Percentiles rank a stretch among this genome's conserved stretches.
Evolutionary conservation across 2,113 vertebrate species (phyloP).

Genomic region (Nerophis lumbriciformis): DNA sequence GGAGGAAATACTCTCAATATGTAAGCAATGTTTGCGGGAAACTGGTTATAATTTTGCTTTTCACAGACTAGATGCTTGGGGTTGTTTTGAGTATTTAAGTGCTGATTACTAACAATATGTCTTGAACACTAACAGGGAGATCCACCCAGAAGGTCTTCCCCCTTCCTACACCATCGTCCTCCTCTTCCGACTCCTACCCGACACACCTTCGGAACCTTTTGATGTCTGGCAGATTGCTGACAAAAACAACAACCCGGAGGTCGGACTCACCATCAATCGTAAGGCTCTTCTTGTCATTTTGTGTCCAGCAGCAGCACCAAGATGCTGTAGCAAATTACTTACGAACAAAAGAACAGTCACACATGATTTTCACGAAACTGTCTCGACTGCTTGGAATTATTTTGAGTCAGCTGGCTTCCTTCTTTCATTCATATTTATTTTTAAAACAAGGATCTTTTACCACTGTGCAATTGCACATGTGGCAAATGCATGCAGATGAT

Average conservation of each 20-base stretch:
- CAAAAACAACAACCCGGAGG: slow-evolving; percentile 89
- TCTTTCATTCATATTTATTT: slow-evolving; percentile 1
- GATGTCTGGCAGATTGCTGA: slow-evolving; percentile 98
- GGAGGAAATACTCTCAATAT: slow-evolving; percentile 59
- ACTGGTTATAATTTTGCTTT: slow-evolving; percentile 25
- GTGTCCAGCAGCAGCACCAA: slow-evolving; percentile 12
- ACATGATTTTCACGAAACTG: background rate
- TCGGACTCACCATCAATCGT: slow-evolving; percentile 91
- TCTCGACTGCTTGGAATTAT: background rate
- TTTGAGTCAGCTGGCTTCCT: background rate
- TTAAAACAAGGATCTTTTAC: slow-evolving; percentile 16
- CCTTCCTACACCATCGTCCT: slow-evolving; percentile 90
- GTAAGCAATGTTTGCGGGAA: slow-evolving; percentile 40
- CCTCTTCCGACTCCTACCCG: slow-evolving; percentile 88
- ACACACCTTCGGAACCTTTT: slow-evolving; percentile 84
- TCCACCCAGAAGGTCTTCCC: slow-evolving; percentile 91
- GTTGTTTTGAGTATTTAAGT: background rate
- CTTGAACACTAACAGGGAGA: slow-evolving; percentile 74
- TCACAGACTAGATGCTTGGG: slow-evolving; percentile 6
- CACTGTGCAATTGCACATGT: slow-evolving; percentile 11
- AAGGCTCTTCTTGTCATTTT: slow-evolving; percentile 63
- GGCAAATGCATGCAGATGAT: slow-evolving; percentile 31
- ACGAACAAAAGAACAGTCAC: background rate
- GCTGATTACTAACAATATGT: slow-evolving; percentile 15
- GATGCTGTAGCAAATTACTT: slow-evolving; percentile 9